A percentile compares a stretch with the other conserved stretches of the same genome.
These are phyloP conservation scores for Brachionus sp. DNA, from an alignment of 1,140 invertebrate genomes.

Conservation along the genomic window DNA sequence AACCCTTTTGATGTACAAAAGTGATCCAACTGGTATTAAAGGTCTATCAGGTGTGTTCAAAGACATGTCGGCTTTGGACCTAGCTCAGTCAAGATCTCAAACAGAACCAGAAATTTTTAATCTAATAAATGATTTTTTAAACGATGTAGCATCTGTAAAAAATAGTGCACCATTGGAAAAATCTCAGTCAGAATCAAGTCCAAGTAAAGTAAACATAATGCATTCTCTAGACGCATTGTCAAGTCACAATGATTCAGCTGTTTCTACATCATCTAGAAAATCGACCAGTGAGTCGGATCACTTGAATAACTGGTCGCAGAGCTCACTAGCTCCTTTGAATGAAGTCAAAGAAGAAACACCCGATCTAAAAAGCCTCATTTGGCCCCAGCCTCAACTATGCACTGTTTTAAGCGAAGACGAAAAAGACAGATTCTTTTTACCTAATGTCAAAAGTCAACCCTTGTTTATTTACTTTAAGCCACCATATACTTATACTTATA, in stretches of 20 bases:
- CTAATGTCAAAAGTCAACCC: slow-evolving; percentile 16
- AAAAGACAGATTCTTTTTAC: slow-evolving; percentile 21
- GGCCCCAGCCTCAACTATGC: slow-evolving; percentile 28
- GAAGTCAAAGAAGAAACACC: neutral
- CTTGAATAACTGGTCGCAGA: slow-evolving; percentile 8
- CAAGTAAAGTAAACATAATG: neutral
- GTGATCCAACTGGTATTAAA: slow-evolving; percentile 4
- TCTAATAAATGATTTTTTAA: slow-evolving; percentile 24
- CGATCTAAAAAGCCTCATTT: neutral
- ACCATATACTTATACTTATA: slow-evolving; percentile 32
- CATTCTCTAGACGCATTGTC: neutral
- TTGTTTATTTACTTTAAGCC: slow-evolving; percentile 42
- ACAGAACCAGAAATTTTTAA: slow-evolving; percentile 13
- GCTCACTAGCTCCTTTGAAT: neutral
- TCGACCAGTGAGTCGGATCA: slow-evolving; percentile 12
- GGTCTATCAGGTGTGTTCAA: neutral
- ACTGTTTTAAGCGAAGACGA: neutral
- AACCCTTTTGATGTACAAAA: slow-evolving; percentile 34
- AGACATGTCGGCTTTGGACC: neutral
- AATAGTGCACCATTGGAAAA: slow-evolving; percentile 5
- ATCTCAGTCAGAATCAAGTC: neutral
- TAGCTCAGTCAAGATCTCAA: neutral
- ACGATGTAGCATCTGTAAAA: slow-evolving; percentile 7
- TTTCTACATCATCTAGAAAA: neutral
- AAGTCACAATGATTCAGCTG: neutral